Conservation (phyloP, 1,140 invertebrate genomes). For the Hetaerina americana region DNA sequence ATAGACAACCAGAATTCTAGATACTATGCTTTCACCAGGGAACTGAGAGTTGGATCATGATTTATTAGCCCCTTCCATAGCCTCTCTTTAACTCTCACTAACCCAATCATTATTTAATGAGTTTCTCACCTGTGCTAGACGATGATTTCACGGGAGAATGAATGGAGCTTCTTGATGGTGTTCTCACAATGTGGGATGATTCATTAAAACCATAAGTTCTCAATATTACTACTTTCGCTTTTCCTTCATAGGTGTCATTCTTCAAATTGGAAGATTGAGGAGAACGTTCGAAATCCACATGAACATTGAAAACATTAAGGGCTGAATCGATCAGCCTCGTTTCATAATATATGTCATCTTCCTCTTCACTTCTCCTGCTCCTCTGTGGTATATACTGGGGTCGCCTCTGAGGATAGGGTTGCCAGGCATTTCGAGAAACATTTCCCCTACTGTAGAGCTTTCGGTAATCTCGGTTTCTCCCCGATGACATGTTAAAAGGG, state of each 20-base stretch:
- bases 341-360: neutral
- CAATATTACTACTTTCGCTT: neutral
- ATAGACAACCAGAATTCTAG: no score
- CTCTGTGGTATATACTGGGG: neutral
- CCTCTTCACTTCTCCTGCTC: neutral
- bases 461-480: neutral
- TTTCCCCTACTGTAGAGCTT: neutral
- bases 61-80: no score
- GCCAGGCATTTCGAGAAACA: neutral
- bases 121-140: neutral
- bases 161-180: neutral
- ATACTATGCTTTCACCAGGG: no score
- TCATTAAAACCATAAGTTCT: neutral
- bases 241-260: neutral
- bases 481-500: neutral
- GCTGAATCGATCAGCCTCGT: neutral
- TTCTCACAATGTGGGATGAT: neutral
- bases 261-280: neutral
- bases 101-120: neutral
- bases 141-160: neutral
- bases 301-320: neutral
- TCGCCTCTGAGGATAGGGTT: neutral
- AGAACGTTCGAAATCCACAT: neutral
- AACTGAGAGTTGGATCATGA: no score
- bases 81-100: no score